phyloP scores from a whole-genome alignment of 1,140 invertebrate genomes.

The Aplysia californica region DNA sequence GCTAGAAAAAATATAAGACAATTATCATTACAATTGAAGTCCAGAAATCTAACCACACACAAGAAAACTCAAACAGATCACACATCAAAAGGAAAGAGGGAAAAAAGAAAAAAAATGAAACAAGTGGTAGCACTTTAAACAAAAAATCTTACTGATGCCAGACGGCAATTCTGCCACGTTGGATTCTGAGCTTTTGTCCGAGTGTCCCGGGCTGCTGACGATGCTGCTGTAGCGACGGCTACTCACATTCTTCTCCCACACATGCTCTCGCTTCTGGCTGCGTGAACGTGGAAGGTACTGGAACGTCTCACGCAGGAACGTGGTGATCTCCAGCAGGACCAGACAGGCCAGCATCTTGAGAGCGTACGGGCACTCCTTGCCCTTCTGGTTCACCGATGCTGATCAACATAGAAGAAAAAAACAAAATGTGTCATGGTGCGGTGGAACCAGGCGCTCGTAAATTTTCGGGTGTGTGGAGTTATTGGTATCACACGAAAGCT shows the following conservation, averaged over 20 bases:
- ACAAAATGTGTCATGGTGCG: no score
- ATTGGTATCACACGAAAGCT: no score
- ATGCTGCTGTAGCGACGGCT: constrained; percentile 67
- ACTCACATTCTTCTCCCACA: constrained; percentile 64
- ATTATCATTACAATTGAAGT: no score
- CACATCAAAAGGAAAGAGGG: no score
- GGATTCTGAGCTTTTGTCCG: constrained; percentile 62
- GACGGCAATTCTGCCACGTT: constrained; percentile 57
- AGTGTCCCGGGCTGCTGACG: constrained; percentile 64
- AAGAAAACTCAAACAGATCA: no score
- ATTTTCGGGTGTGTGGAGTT: no score
- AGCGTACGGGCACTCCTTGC: constrained; percentile 90
- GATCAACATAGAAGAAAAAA: constrained; percentile 57
- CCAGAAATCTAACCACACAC: no score
- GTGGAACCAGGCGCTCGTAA: no score
- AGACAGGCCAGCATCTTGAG: constrained; percentile 93
- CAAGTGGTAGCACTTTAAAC: no score
- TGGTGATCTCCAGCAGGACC: constrained; percentile 94
- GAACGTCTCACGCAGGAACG: constrained; percentile 96
- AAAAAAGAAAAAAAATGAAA: no score
- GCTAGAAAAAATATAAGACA: no score
- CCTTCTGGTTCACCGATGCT: constrained; percentile 88
- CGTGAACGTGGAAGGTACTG: constrained; percentile 71
- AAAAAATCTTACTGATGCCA: constrained; percentile 45
- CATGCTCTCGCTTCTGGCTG: constrained; percentile 49